A percentile compares a stretch with the other conserved stretches of the same genome.
Conservation (phyloP, 2,888 invertebrate genomes). For the Liposcelis brunnea region DNA sequence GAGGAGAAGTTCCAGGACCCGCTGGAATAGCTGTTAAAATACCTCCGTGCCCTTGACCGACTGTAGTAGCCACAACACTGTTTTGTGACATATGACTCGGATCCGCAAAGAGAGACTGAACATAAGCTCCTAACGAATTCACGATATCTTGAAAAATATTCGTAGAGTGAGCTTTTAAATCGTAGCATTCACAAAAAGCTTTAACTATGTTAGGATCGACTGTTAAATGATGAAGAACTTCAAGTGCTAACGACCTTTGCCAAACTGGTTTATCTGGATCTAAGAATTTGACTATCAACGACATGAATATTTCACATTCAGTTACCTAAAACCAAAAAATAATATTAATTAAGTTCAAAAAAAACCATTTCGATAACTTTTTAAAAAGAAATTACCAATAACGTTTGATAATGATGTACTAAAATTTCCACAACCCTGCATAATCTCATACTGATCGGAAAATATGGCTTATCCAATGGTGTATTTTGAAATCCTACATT, state of each 20-base stretch:
- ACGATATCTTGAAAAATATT: conserved; percentile 92
- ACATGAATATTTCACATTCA: conserved; percentile 96
- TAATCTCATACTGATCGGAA: conserved; percentile 90
- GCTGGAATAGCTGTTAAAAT: conserved; percentile 17
- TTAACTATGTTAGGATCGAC: conserved; percentile 73
- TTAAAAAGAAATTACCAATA: conserved; percentile 46
- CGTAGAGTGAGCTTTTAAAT: conserved; percentile 83
- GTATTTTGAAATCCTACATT: conserved; percentile 43
- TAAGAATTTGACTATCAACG: conserved; percentile 89
- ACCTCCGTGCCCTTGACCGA: too few relatives aligned
- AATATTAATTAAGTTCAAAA: conserved; percentile 7
- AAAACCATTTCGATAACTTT: neutral
- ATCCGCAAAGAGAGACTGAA: conserved; percentile 44
- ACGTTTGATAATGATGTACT: conserved; percentile 79
- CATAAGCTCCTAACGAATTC: conserved; percentile 80
- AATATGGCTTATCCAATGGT: conserved; percentile 77
- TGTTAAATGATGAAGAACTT: conserved; percentile 88
- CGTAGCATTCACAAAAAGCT: conserved; percentile 89
- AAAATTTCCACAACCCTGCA: conserved; percentile 83
- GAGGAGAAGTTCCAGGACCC: conserved; percentile 67
- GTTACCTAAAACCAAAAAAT: conserved; percentile 48
- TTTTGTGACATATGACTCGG: too few relatives aligned
- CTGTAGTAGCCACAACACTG: too few relatives aligned
- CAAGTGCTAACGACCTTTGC: conserved; percentile 88
- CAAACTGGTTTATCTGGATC: conserved; percentile 94